Base-by-base conservation (phyloP, 2,113 vertebrate genomes). In the Canis aureus region DNA sequence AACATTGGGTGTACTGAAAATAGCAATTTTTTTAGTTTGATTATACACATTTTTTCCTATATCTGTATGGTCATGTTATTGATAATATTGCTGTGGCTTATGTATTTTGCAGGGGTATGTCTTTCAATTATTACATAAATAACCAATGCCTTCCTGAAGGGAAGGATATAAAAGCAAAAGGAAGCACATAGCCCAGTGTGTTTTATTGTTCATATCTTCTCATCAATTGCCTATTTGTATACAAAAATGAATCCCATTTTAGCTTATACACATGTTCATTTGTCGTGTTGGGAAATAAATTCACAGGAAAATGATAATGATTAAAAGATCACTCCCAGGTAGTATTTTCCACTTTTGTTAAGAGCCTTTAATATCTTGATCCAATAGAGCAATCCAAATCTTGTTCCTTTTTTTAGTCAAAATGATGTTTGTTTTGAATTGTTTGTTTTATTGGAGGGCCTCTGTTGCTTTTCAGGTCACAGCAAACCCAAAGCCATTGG, bases 1-100 rank as follows among this genome's bases (percentile, higher is more conserved):
- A 76, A 29, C 23, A 66, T 55, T 84, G n/a, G 3, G 25, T 15
- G 71, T 85, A 22, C 79, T 94, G 11, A 90, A 96, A 97, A 92
- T 78, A 62, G 43, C 16, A 66, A 43, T 59, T 67, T 55, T 90
- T 78, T 19, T 35, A 43, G 15, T 82, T 89, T 82, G 95, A 79
- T 88, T n/a, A 62, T 74, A 23, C 15, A 22, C 10, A 59, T 80
- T 55, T 10, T 96, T 93, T 87, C 29, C 96, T 9, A 27, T 88
- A 32, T 66, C 23, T 85, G 5, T 82, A 8, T 62, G 32, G 38
- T 51, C 3, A 35, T 7, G 17, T 73, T 64, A 91, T 17, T 73
- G 64, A 3, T 73, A 32, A 53, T 89, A 64, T 16, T 4, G 74
- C 16, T 76, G 22, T 73, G 85, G 38, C 32, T 83, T 79, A 6